Conservation (phyloP, 2,113 vertebrate genomes). For the Zosterops hypoxanthus region DNA sequence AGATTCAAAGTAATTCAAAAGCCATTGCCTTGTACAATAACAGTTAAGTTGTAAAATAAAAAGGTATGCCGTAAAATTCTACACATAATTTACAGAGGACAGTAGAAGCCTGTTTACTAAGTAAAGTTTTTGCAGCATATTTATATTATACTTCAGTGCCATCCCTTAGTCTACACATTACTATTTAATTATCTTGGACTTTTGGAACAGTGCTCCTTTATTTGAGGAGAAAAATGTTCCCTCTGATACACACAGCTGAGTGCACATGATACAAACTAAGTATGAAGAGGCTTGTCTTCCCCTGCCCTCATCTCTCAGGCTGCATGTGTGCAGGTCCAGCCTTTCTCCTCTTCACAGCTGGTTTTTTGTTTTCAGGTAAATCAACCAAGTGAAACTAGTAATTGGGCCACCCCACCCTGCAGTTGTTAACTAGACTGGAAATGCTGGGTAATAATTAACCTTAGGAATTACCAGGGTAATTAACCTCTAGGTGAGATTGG, state of each 20-base stretch:
- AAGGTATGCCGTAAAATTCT: neutral
- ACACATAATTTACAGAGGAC: neutral
- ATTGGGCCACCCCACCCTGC: neutral
- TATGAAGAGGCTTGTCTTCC: neutral
- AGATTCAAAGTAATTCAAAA: neutral
- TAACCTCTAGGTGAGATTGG: neutral
- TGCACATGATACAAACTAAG: neutral
- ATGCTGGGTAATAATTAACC: neutral
- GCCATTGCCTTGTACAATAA: neutral
- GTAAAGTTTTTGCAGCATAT: neutral
- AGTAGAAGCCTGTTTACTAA: neutral
- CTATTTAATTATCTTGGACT: neutral
- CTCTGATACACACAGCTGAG: neutral
- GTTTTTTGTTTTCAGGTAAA: neutral
- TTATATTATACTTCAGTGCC: neutral
- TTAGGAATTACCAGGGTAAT: neutral
- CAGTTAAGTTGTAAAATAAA: neutral
- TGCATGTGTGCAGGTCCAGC: neutral
- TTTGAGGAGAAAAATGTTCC: conserved; percentile 19
- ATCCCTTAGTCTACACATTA: neutral
- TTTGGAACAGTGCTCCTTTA: neutral
- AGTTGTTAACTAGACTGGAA: neutral
- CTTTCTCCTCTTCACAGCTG: neutral
- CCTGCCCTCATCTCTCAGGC: neutral
- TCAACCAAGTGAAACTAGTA: neutral